phyloP scores from a whole-genome alignment of 2,797 vertebrate genomes.

The Tachyglossus aculeatus region DNA sequence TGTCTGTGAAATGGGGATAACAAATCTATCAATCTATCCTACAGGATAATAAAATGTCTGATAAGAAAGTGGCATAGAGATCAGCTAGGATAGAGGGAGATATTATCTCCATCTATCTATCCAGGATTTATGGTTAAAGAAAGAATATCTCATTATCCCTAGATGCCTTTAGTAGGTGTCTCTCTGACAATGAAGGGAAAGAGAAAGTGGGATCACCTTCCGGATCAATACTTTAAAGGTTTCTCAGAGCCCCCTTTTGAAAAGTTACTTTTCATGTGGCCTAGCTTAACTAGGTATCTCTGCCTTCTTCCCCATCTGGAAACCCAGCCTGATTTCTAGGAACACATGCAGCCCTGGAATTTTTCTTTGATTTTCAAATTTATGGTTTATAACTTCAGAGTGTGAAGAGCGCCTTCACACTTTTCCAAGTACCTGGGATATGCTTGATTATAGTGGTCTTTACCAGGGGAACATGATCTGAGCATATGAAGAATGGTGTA shows the following conservation, averaged over 20 bases:
- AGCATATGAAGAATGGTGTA: not conserved
- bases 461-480: not conserved
- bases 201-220: slow-evolving; percentile 6
- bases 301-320: not conserved
- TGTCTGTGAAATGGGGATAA: not conserved
- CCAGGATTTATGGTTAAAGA: slow-evolving; percentile 13
- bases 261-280: not conserved
- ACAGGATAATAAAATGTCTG: not conserved
- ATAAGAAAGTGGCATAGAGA: not conserved
- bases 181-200: not conserved
- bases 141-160: slow-evolving; percentile 10
- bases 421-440: not conserved
- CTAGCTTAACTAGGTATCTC: not conserved
- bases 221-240: slow-evolving; percentile 25
- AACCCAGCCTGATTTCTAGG: slow-evolving; percentile 4
- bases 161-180: slow-evolving; percentile 1
- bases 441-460: not conserved
- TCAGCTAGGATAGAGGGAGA: not conserved
- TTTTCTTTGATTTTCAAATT: not conserved
- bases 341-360: not conserved
- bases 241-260: not conserved
- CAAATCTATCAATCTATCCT: not conserved
- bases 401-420: not conserved
- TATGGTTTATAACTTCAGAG: not conserved
- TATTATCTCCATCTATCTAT: not conserved